A percentile compares a stretch with the other conserved stretches of the same genome.
Conservation (phyloP, 2,888 invertebrate species). For the Netelia inedita region DNA sequence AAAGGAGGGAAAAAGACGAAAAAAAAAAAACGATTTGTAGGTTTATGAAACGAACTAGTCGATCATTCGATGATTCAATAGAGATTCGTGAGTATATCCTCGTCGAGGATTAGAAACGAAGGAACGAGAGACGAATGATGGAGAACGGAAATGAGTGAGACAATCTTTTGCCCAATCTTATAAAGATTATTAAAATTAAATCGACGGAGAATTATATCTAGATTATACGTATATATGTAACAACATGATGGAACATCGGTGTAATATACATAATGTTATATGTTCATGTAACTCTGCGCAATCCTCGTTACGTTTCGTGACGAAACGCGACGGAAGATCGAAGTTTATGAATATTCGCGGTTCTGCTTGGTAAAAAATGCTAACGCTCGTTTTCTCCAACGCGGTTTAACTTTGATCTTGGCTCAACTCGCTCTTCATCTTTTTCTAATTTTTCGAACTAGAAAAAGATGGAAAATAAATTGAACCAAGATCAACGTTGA, state of each 20-base stretch:
- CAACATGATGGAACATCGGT: slow-evolving; percentile 5
- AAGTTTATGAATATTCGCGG: not conserved
- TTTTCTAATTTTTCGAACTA: too few species aligned
- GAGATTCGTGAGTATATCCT: not conserved
- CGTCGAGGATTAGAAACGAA: not conserved
- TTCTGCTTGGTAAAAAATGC: slow-evolving; percentile 15
- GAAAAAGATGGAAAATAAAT: too few species aligned
- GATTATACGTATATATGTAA: not conserved
- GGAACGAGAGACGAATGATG: not conserved
- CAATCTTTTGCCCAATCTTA: slow-evolving; percentile 43
- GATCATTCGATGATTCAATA: not conserved
- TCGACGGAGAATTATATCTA: slow-evolving; percentile 27
- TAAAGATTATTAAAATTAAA: slow-evolving; percentile 37
- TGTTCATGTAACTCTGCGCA: slow-evolving; percentile 24
- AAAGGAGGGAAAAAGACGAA: not conserved
- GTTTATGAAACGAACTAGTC: not conserved
- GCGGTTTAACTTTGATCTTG: too few species aligned
- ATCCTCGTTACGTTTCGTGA: slow-evolving; percentile 2
- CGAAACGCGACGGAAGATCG: not conserved
- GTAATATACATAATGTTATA: slow-evolving; percentile 12
- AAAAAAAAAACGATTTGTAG: not conserved
- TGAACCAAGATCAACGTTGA: too few species aligned
- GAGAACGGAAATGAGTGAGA: slow-evolving; percentile 22
- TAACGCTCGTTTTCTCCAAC: too few species aligned
- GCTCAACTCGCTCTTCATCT: too few species aligned